phyloP scores from a whole-genome alignment of 1,140 invertebrate genomes.

The Drosophila kikkawai region DNA sequence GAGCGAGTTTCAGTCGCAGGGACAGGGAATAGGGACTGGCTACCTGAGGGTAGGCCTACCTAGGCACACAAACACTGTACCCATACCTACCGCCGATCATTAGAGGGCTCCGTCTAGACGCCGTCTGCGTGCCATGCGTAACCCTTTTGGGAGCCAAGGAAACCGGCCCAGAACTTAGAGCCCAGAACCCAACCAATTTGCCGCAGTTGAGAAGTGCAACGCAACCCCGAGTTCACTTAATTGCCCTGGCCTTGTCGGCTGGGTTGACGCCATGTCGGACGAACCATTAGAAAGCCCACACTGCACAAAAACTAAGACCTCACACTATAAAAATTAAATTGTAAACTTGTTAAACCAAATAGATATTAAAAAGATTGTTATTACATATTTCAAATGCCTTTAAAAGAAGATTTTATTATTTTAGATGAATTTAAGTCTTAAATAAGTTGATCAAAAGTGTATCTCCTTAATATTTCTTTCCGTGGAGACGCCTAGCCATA shows the following conservation, averaged over 20 bases:
- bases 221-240: slow-evolving; percentile 49
- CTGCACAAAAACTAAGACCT: neutral
- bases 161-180: slow-evolving; percentile 6
- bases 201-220: slow-evolving; percentile 51
- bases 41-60: slow-evolving; percentile 25
- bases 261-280: slow-evolving; percentile 65
- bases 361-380: neutral
- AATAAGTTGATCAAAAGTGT: neutral
- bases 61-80: slow-evolving; percentile 1
- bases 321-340: too few species aligned
- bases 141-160: slow-evolving; percentile 58
- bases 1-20: slow-evolving; percentile 3
- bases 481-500: slow-evolving; percentile 56
- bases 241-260: slow-evolving; percentile 45
- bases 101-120: slow-evolving; percentile 72
- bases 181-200: slow-evolving; percentile 55
- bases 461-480: neutral
- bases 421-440: neutral
- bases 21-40: slow-evolving; percentile 17
- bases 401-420: neutral
- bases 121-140: slow-evolving; percentile 66
- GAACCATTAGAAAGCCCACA: slow-evolving; percentile 61
- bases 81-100: slow-evolving; percentile 71
- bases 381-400: neutral
- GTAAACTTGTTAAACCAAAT: too few species aligned